A percentile compares a stretch with the other conserved stretches of the same genome.
phyloP scores from a whole-genome alignment of 2,888 invertebrate genomes.

The Tiliacea aurago region DNA sequence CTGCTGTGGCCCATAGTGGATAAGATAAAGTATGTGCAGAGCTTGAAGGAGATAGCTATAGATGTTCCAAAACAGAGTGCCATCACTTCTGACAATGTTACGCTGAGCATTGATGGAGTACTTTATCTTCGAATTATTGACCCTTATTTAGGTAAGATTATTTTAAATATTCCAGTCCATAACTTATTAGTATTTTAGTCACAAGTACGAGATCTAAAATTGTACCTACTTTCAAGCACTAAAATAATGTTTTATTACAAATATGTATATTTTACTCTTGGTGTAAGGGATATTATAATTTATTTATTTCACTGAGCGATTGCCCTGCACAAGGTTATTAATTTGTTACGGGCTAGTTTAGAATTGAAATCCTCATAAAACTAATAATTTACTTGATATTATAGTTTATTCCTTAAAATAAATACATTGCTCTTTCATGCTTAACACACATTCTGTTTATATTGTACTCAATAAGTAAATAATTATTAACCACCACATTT shows the following conservation, averaged over 20 bases:
- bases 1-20: slow-evolving; percentile 97
- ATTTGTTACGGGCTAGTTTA: not conserved
- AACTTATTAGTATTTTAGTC: not conserved
- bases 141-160: slow-evolving; percentile 94
- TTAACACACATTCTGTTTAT: too few relatives aligned
- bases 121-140: slow-evolving; percentile 98
- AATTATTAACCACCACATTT: too few relatives aligned
- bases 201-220: not conserved
- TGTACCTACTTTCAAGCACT: too few relatives aligned
- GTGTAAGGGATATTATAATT: not conserved
- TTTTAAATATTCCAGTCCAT: not conserved
- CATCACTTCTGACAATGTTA: slow-evolving; percentile 99
- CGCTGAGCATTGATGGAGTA: slow-evolving; percentile 98
- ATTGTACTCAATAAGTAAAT: too few relatives aligned
- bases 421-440: too few relatives aligned
- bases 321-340: not conserved
- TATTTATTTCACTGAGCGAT: not conserved
- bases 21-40: slow-evolving; percentile 98
- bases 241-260: not conserved
- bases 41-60: slow-evolving; percentile 99
- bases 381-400: not conserved
- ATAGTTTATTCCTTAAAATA: not conserved
- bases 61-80: slow-evolving; percentile 99
- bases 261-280: not conserved
- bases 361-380: not conserved